These are phyloP conservation scores for Hetaerina americana DNA, from an alignment of 1,140 invertebrate genomes.

Conservation along the genomic window DNA sequence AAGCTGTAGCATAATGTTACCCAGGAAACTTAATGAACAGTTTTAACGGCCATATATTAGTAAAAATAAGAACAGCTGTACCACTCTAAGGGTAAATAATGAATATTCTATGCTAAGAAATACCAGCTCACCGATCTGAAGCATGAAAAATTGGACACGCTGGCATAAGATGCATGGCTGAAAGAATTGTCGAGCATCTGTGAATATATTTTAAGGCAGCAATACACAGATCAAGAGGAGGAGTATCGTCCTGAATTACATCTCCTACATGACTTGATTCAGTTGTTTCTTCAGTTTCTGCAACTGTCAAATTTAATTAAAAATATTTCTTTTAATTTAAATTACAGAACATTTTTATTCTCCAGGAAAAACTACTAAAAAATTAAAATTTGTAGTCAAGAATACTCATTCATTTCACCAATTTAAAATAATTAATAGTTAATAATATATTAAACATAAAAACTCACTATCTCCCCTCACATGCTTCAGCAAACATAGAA, in stretches of 20 bases:
- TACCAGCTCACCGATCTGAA: slow-evolving; percentile 45
- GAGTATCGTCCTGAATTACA: background rate
- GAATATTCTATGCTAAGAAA: background rate
- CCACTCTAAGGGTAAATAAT: slow-evolving; percentile 3
- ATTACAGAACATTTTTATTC: background rate
- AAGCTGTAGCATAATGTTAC: too few relatives aligned
- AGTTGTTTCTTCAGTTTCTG: background rate
- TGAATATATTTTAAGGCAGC: slow-evolving; percentile 76
- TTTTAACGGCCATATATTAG: background rate
- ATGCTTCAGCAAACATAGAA: slow-evolving; percentile 67
- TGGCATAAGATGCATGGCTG: slow-evolving; percentile 88
- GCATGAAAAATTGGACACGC: slow-evolving; percentile 86
- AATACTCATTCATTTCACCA: too few relatives aligned
- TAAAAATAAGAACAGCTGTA: background rate
- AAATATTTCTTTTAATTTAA: too few relatives aligned
- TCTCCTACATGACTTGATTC: background rate
- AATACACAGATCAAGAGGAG: slow-evolving; percentile 52
- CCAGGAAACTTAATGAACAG: background rate
- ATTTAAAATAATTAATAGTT: too few relatives aligned
- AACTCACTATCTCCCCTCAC: slow-evolving; percentile 39
- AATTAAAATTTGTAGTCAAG: too few relatives aligned
- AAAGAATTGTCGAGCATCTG: slow-evolving; percentile 71
- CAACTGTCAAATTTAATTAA: background rate
- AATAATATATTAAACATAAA: too few relatives aligned
- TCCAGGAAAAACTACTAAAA: too few relatives aligned